Conservation (phyloP, 2,113 vertebrate genomes). For the Bettongia penicillata region DNA sequence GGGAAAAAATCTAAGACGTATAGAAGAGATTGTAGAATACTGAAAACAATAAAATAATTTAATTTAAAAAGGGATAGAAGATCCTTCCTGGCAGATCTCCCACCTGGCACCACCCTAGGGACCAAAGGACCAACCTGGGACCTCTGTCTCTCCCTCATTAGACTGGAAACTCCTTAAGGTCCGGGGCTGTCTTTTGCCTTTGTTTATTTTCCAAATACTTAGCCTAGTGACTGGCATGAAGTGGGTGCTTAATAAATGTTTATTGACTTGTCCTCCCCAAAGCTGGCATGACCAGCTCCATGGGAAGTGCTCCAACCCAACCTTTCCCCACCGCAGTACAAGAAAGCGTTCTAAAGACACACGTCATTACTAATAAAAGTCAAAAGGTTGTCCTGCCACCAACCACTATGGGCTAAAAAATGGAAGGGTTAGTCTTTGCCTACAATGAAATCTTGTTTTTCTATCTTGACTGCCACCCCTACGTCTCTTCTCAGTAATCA, state of each 20-base stretch:
- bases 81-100: neutral
- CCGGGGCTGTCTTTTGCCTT: too few relatives aligned
- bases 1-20: too few relatives aligned
- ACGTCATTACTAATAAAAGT: neutral
- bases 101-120: neutral
- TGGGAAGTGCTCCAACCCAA: neutral
- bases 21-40: too few relatives aligned
- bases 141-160: too few relatives aligned
- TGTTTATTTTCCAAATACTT: neutral
- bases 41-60: too few relatives aligned
- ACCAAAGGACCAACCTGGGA: neutral
- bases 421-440: constrained; percentile 1
- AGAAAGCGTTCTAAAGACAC: neutral
- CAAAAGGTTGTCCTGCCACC: neutral
- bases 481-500: neutral
- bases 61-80: neutral
- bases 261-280: neutral
- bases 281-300: neutral
- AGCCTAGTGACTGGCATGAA: neutral
- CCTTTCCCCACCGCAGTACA: neutral
- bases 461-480: neutral
- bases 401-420: neutral
- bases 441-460: neutral
- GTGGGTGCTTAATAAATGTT: neutral
- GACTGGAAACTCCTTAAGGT: too few relatives aligned